A percentile compares a stretch with the other conserved stretches of the same genome.
These are phyloP conservation scores for Drosophila tropicalis DNA, from an alignment of 1,140 invertebrate species.

Conservation along the genomic window DNA sequence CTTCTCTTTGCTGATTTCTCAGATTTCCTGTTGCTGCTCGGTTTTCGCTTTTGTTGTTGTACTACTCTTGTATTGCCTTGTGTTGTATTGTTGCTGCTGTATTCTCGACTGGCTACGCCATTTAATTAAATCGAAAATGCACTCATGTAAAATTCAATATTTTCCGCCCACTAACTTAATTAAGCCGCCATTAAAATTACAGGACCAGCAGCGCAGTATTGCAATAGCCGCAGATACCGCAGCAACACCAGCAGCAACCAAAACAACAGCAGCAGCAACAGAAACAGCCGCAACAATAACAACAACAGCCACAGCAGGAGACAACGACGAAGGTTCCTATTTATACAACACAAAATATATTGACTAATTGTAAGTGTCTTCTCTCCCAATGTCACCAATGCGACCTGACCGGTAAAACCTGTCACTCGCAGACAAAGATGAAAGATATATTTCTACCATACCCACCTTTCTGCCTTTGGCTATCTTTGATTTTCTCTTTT, in stretches of 20 bases:
- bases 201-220: constrained; percentile 1
- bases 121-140: constrained; percentile 73
- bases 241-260: not conserved
- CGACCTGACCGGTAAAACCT: too few relatives aligned
- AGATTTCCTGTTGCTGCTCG: constrained; percentile 3
- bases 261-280: too few relatives aligned
- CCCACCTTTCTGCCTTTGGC: too few relatives aligned
- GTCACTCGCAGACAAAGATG: too few relatives aligned
- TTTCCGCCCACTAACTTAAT: constrained; percentile 73
- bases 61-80: not conserved
- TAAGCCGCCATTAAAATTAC: constrained; percentile 63
- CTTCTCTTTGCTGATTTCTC: constrained; percentile 4
- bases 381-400: too few relatives aligned
- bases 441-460: too few relatives aligned
- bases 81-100: not conserved
- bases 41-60: not conserved
- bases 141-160: constrained; percentile 78
- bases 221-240: not conserved
- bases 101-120: not conserved
- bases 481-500: too few relatives aligned
- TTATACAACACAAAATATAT: too few relatives aligned
- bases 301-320: too few relatives aligned
- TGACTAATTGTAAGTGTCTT: too few relatives aligned
- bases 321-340: too few relatives aligned
- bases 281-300: not conserved